Conservation (phyloP, 2,113 vertebrate species). For the Panthera leo region DNA sequence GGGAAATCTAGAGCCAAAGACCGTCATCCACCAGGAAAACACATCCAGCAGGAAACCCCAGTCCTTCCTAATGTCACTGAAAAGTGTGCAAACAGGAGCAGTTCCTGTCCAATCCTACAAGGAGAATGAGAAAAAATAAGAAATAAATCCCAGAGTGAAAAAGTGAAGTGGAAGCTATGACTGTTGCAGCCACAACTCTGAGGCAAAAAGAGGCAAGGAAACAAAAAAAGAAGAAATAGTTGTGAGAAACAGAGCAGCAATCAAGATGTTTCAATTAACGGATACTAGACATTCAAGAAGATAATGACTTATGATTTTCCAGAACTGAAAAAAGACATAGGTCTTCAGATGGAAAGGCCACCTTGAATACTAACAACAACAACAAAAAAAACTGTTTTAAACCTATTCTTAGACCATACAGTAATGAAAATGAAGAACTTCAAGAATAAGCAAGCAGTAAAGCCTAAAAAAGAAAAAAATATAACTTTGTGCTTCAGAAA, state of each 20-base stretch:
- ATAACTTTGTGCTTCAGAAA: not conserved
- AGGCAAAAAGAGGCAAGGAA: not conserved
- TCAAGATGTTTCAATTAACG: not conserved
- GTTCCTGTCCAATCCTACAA: not conserved
- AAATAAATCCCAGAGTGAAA: not conserved
- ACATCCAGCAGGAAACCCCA: not conserved
- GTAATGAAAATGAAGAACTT: not conserved
- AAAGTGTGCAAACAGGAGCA: not conserved
- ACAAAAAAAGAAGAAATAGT: not conserved
- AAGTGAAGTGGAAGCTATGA: not conserved
- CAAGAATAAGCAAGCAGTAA: not conserved
- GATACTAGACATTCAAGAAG: not conserved
- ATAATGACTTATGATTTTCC: not conserved
- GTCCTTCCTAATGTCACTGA: not conserved
- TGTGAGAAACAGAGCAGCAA: not conserved
- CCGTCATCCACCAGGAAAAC: not conserved
- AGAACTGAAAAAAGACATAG: not conserved
- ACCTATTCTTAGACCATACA: not conserved
- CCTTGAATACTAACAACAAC: not conserved
- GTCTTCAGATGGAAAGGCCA: not conserved
- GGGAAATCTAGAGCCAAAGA: not conserved
- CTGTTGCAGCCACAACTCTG: not conserved
- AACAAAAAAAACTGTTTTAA: not conserved
- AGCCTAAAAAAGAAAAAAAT: not conserved
- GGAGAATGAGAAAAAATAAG: not conserved